Evolutionary conservation across 2,113 vertebrate species (phyloP), one percentile per base, ranked within the genome.

Genomic region (Mungos mungo): DNA sequence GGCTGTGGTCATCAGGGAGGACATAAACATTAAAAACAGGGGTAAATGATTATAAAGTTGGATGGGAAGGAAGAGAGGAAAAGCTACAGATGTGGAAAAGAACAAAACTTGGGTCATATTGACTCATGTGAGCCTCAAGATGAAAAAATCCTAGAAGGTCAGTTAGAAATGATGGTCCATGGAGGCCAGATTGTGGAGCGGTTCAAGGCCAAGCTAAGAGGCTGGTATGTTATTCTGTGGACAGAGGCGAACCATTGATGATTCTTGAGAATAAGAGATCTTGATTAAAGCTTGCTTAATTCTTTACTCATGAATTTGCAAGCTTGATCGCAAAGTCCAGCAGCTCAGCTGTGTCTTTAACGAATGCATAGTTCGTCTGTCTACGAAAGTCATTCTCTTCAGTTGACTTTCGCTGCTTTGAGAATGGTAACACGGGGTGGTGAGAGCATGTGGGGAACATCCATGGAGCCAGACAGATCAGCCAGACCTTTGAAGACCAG

Each of bases 281-380:
- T 93, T 69, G n/a, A 96, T 84, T 90, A 76, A 93, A 87, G 79
- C 45, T 35, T 21, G 10, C 25, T 68, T 82, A 79, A 65, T 86
- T 82, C n/a, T 76, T 18, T 54, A 38, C 38, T 13, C 12, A 5
- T 41, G 33, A 80, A 57, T 68, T 47, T 38, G 38, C 79, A 85
- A 86, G 86, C 87, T 89, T 65, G 45, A 63, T 79, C 68, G 68
- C 83, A 63, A 16, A 16, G 3, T 81, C 29, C 63, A 19, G 52
- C 9, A 33, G 31, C 63, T 71, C 14, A 65, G 54, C 14, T 88
- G 29, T 80, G 8, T 63, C 65, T 94, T 85, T 82, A 41, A 69
- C 0, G 25, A 66, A 60, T 33, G 14, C 18, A 52, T 0, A 18
- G 15, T 45, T 2, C 19, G 9, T 82, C n/a, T 12, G 18, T 63